phyloP scores from a whole-genome alignment of 2,113 vertebrate genomes.

The Spea multiplicata region DNA sequence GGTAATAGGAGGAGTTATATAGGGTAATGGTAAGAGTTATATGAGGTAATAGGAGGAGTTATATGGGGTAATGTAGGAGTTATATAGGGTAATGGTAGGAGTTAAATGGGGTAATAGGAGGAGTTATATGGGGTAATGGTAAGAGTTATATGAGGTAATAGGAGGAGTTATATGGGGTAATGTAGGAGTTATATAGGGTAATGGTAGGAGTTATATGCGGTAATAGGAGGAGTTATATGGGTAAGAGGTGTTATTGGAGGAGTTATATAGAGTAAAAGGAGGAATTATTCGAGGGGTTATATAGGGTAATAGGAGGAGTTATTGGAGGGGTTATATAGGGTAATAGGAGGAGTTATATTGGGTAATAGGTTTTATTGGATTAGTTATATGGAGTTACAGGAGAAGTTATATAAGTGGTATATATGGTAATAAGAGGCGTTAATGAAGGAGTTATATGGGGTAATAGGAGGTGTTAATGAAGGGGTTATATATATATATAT shows the following conservation, averaged over 20 bases:
- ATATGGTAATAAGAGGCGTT: not conserved
- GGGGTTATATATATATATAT: no score
- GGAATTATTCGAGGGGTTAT: no score
- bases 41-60: not conserved
- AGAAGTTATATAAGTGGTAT: not conserved
- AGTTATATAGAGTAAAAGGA: no score
- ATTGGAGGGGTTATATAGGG: no score
- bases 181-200: no score
- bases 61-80: not conserved
- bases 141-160: not conserved
- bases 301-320: no score
- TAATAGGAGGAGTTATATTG: no score
- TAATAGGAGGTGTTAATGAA: not conserved
- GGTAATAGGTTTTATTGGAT: not conserved
- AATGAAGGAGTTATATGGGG: not conserved
- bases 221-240: not conserved
- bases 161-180: no score
- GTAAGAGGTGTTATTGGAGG: no score
- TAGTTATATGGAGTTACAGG: not conserved
- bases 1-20: not conserved
- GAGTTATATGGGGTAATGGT: not conserved
- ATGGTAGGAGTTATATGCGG: not conserved
- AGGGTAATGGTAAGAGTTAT: no score
- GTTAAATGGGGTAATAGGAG: not conserved
- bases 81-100: not conserved